These are phyloP conservation scores for Onychostoma macrolepis DNA, from an alignment of 2,113 vertebrate species.

Conservation along the genomic window DNA sequence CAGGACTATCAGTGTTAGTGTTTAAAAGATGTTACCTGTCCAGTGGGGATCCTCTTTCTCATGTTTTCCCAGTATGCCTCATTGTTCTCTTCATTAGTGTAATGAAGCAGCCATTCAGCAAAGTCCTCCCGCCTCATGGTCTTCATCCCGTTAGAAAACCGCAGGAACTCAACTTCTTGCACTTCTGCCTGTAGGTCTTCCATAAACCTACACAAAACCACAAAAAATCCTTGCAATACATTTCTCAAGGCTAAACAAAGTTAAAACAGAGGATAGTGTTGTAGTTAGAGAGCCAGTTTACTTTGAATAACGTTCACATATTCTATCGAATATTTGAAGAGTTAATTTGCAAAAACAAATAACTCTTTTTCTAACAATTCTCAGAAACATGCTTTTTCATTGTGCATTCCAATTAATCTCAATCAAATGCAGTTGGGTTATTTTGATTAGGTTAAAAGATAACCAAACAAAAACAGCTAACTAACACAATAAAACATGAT, in stretches of 20 bases:
- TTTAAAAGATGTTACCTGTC: slow-evolving; percentile 79
- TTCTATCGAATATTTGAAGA: neutral
- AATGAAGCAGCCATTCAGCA: slow-evolving; percentile 93
- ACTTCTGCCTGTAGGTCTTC: slow-evolving; percentile 93
- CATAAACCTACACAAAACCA: slow-evolving; percentile 85
- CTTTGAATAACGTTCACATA: neutral
- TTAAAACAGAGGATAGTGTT: neutral
- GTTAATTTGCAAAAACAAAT: too few species aligned
- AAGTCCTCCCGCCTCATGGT: slow-evolving; percentile 97
- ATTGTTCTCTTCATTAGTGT: slow-evolving; percentile 94
- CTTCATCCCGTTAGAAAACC: slow-evolving; percentile 93
- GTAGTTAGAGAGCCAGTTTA: neutral
- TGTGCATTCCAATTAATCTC: too few species aligned
- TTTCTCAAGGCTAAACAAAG: neutral
- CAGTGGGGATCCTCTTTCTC: slow-evolving; percentile 85
- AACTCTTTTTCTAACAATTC: too few species aligned
- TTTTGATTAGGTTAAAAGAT: too few species aligned
- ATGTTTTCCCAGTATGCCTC: slow-evolving; percentile 93
- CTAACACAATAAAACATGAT: too few species aligned
- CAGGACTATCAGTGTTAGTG: neutral
- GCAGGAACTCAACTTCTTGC: slow-evolving; percentile 96
- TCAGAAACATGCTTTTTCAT: too few species aligned
- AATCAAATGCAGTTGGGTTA: too few species aligned
- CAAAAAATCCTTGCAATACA: neutral
- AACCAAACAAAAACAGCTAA: too few species aligned